Percentiles rank a stretch among this genome's conserved stretches.
These are phyloP conservation scores for Encarsia formosa DNA, from an alignment of 2,888 invertebrate genomes.

Conservation along the genomic window DNA sequence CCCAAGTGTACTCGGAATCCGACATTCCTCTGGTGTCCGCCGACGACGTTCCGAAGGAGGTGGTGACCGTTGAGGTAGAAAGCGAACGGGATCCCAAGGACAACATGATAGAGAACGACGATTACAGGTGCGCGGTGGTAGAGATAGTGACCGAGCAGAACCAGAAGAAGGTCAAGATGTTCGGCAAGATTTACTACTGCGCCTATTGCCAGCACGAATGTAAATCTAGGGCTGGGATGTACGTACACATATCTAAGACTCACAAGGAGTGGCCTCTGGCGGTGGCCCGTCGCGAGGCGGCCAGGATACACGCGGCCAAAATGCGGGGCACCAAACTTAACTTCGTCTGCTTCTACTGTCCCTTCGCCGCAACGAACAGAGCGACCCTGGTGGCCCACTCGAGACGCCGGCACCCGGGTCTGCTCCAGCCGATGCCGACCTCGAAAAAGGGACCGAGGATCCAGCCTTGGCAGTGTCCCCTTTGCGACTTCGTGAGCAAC, in stretches of 20 bases:
- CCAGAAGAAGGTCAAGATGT: neutral
- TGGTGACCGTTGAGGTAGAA: neutral
- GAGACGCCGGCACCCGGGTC: constrained; percentile 22
- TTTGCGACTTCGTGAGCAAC: constrained; percentile 13
- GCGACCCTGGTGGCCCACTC: constrained; percentile 29
- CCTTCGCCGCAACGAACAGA: constrained; percentile 27
- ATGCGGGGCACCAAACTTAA: neutral
- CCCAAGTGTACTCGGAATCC: no score
- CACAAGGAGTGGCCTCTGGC: constrained; percentile 3
- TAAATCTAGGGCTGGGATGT: neutral
- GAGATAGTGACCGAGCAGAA: neutral
- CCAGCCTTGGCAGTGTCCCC: constrained; percentile 17
- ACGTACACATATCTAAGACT: constrained; percentile 4
- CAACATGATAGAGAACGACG: no score
- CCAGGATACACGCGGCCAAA: neutral
- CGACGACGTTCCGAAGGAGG: no score
- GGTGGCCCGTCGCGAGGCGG: neutral
- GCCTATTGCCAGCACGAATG: constrained; percentile 10
- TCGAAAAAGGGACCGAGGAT: constrained; percentile 1
- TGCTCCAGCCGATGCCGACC: neutral
- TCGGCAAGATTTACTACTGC: constrained; percentile 5
- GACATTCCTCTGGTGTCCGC: no score
- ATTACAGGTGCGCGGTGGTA: neutral
- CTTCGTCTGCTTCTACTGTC: constrained; percentile 17
- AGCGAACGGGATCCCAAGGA: no score